A percentile compares a stretch with the other conserved stretches of the same genome.
phyloP scores from a whole-genome alignment of 2,888 invertebrate species.

The Synergus umbraculus region DNA sequence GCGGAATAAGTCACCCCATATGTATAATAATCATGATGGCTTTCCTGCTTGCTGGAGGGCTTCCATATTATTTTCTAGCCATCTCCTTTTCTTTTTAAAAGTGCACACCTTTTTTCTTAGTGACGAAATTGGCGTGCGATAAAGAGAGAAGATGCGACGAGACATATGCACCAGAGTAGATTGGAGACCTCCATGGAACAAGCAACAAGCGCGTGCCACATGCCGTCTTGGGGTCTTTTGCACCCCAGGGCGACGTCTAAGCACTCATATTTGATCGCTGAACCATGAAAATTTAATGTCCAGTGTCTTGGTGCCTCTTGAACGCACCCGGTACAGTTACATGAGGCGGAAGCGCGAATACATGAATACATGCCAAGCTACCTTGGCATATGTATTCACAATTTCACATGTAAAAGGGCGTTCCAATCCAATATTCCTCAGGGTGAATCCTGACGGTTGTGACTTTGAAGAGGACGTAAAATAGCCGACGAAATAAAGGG shows the following conservation, averaged over 20 bases:
- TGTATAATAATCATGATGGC: slow-evolving; percentile 9
- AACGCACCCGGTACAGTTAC: slow-evolving; percentile 40
- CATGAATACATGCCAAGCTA: slow-evolving; percentile 46
- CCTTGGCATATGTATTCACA: slow-evolving; percentile 10
- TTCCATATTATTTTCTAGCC: slow-evolving; percentile 47
- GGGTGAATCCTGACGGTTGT: background rate
- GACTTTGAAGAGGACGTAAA: background rate
- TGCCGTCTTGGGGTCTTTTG: slow-evolving; percentile 50
- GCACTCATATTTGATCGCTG: slow-evolving; percentile 52
- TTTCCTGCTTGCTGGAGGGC: slow-evolving; percentile 40
- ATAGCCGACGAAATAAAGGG: background rate
- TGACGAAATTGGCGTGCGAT: slow-evolving; percentile 39
- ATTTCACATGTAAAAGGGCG: slow-evolving; percentile 28
- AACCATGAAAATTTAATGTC: slow-evolving; percentile 56
- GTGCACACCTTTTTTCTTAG: slow-evolving; percentile 45
- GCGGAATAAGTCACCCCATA: background rate
- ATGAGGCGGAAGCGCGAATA: slow-evolving; percentile 45
- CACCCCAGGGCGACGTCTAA: slow-evolving; percentile 49
- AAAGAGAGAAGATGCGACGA: slow-evolving; percentile 27
- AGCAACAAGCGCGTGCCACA: slow-evolving; percentile 54
- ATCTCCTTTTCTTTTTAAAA: slow-evolving; percentile 45
- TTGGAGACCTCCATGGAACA: slow-evolving; percentile 36
- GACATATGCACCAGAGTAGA: slow-evolving; percentile 26
- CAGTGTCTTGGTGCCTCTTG: slow-evolving; percentile 45
- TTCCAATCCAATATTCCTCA: background rate